These are phyloP conservation scores for Nibea albiflora DNA, from an alignment of 2,113 vertebrate genomes.

Conservation along the genomic window DNA sequence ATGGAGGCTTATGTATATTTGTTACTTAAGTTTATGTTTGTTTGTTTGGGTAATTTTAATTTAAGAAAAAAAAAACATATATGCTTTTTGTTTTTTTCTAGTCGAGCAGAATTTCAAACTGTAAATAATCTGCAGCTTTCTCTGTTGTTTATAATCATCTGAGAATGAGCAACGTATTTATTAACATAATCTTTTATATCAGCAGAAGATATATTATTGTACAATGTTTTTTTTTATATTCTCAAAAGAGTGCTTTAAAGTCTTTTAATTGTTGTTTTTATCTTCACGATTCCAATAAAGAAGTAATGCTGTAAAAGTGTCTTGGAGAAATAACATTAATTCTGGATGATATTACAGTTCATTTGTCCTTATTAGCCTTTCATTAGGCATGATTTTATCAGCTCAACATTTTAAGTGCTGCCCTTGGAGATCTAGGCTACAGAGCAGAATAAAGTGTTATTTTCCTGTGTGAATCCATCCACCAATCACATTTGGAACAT, in stretches of 20 bases:
- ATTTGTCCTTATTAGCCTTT: no score
- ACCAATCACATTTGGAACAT: neutral
- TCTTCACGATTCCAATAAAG: conserved; percentile 61
- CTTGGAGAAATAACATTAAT: neutral
- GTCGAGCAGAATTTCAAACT: conserved; percentile 32
- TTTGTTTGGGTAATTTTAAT: conserved; percentile 25
- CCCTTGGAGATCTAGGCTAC: no score
- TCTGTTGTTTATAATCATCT: conserved; percentile 15
- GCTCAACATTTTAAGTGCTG: neutral
- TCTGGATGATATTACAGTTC: neutral
- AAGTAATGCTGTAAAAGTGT: conserved; percentile 41
- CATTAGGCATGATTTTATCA: neutral
- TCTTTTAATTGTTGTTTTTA: conserved; percentile 29
- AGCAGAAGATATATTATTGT: conserved; percentile 49
- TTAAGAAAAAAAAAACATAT: conserved; percentile 24
- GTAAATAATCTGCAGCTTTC: conserved; percentile 62
- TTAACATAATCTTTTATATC: conserved; percentile 51
- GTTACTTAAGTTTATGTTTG: conserved; percentile 9
- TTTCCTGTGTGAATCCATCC: neutral
- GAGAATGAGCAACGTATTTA: conserved; percentile 69
- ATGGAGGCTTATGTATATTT: conserved; percentile 23
- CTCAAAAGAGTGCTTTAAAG: conserved; percentile 20
- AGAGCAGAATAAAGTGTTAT: no score
- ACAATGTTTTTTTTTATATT: conserved; percentile 51
- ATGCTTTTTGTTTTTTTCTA: conserved; percentile 22